phyloP scores from a whole-genome alignment of 2,113 vertebrate genomes.

The Trinectes maculatus region DNA sequence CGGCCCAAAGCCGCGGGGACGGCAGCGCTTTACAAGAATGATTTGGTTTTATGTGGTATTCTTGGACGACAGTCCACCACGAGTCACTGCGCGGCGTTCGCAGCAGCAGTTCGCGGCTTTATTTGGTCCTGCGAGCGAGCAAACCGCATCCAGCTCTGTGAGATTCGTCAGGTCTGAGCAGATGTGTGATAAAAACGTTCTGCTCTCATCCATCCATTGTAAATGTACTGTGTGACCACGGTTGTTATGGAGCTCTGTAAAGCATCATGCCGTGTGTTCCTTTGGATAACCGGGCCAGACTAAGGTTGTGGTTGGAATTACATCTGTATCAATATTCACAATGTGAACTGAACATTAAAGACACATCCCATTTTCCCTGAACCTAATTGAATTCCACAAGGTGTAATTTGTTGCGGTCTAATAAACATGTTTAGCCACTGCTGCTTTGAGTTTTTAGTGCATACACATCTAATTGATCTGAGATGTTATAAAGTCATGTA shows the following conservation, averaged over 20 bases:
- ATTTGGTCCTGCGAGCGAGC: conserved; percentile 49
- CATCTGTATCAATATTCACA: conserved; percentile 39
- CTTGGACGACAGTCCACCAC: conserved; percentile 73
- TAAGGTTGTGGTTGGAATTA: conserved; percentile 23
- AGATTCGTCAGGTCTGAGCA: conserved; percentile 55
- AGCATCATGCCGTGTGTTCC: conserved; percentile 49
- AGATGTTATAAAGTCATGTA: conserved; percentile 32
- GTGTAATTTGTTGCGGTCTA: conserved; percentile 45
- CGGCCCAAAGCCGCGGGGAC: conserved; percentile 67
- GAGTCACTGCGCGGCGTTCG: conserved; percentile 70
- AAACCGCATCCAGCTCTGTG: conserved; percentile 50
- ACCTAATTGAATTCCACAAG: conserved; percentile 33
- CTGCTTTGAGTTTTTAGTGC: conserved; percentile 24
- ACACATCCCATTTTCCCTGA: conserved; percentile 12
- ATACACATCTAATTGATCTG: conserved; percentile 16
- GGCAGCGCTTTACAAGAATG: conserved; percentile 70
- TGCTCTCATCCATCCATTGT: conserved; percentile 57
- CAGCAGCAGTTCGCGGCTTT: conserved; percentile 75
- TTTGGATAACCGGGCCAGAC: conserved; percentile 41
- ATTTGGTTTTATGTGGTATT: conserved; percentile 81
- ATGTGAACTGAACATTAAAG: conserved; percentile 34
- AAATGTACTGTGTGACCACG: conserved; percentile 56
- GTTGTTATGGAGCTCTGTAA: conserved; percentile 62
- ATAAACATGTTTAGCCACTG: conserved; percentile 40
- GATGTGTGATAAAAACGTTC: conserved; percentile 72